Conservation (phyloP, 2,888 invertebrate genomes). For the Shargacucullia verbasci region DNA sequence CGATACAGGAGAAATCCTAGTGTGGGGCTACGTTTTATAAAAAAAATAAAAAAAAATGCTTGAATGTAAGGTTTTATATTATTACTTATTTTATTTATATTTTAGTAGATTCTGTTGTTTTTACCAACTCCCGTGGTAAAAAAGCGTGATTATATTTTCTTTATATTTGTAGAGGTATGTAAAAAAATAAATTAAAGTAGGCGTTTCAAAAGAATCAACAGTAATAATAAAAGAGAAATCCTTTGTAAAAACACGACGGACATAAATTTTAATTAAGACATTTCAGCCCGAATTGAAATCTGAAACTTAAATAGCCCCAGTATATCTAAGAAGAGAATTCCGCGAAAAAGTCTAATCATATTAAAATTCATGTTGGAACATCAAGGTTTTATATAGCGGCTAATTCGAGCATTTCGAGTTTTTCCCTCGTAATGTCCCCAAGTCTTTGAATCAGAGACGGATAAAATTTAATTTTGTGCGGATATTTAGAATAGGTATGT, state of each 20-base stretch:
- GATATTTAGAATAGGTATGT: too few species aligned
- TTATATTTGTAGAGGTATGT: background rate
- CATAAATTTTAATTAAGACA: slow-evolving; percentile 22
- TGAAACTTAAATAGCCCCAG: slow-evolving; percentile 11
- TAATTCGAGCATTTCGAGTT: slow-evolving; percentile 19
- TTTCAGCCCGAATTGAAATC: slow-evolving; percentile 17
- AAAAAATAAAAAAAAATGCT: too few species aligned
- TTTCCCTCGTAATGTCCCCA: slow-evolving; percentile 16
- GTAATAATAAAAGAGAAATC: too few species aligned
- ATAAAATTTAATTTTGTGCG: slow-evolving; percentile 18
- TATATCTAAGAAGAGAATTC: slow-evolving; percentile 11
- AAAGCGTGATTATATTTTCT: too few species aligned
- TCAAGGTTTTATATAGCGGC: slow-evolving; percentile 10
- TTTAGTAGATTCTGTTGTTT: too few species aligned
- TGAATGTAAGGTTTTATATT: too few species aligned
- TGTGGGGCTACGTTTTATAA: too few species aligned
- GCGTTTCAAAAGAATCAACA: background rate
- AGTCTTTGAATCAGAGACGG: slow-evolving; percentile 5
- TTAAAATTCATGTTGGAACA: slow-evolving; percentile 34
- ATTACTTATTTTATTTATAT: too few species aligned
- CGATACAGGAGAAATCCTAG: too few species aligned
- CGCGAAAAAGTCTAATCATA: slow-evolving; percentile 14
- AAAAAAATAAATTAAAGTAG: background rate
- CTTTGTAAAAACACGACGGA: background rate
- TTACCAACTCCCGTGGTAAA: too few species aligned